Evolutionary conservation across 2,888 invertebrate genomes (phyloP).

Genomic region (Caenorhabditis virilis): DNA sequence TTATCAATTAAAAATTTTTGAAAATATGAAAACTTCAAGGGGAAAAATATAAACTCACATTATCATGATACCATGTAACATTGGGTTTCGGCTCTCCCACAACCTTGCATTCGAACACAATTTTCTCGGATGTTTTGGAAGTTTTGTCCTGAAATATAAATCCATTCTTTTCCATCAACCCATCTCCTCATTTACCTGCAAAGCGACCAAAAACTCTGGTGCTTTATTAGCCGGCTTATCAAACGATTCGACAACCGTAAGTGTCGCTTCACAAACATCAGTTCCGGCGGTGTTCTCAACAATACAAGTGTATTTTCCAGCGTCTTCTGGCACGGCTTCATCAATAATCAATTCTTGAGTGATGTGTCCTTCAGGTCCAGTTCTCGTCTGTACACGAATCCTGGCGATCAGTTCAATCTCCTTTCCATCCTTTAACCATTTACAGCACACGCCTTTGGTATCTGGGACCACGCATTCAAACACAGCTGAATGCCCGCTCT

Average conservation of each 20-base stretch:
- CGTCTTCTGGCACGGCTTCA: slow-evolving; percentile 63
- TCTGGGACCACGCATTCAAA: slow-evolving; percentile 69
- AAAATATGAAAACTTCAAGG: background rate
- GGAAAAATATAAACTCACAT: slow-evolving; percentile 26
- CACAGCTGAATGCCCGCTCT: slow-evolving; percentile 66
- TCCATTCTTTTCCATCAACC: background rate
- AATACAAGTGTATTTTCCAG: slow-evolving; percentile 65
- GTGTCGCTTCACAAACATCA: slow-evolving; percentile 64
- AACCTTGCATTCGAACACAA: slow-evolving; percentile 73
- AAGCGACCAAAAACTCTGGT: slow-evolving; percentile 62
- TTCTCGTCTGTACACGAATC: slow-evolving; percentile 63
- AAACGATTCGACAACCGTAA: slow-evolving; percentile 59
- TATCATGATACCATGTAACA: slow-evolving; percentile 77
- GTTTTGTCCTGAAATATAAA: slow-evolving; percentile 49
- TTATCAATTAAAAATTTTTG: no score
- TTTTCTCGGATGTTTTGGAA: slow-evolving; percentile 68
- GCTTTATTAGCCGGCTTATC: slow-evolving; percentile 54
- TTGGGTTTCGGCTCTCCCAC: slow-evolving; percentile 59
- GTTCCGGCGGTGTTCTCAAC: slow-evolving; percentile 66
- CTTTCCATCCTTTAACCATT: slow-evolving; percentile 67
- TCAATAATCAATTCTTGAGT: slow-evolving; percentile 64
- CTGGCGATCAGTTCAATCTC: slow-evolving; percentile 68
- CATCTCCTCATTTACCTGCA: slow-evolving; percentile 5
- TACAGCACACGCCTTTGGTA: slow-evolving; percentile 67
- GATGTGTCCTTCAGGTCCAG: slow-evolving; percentile 53